Evolutionary conservation across 2,113 vertebrate genomes (phyloP), one percentile per base, ranked within the genome.

Genomic region (Anser brachyrhynchus): DNA sequence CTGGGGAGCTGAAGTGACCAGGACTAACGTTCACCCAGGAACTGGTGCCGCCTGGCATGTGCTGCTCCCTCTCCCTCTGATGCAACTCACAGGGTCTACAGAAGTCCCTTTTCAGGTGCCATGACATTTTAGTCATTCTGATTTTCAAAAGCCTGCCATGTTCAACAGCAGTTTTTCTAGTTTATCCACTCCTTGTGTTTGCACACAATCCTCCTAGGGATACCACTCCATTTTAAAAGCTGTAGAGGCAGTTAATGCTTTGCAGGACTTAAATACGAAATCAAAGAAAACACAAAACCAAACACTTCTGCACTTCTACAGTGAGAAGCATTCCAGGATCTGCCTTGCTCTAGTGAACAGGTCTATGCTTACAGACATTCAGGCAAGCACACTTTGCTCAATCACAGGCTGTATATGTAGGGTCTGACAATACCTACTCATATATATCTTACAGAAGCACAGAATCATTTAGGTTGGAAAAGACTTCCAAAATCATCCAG

Each of bases 291-390:
- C 35, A 37, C 15, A n/a, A 58, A 33, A 64, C 12, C 16, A 39
- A 41, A 39, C 61, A 83, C 3, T 69, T 66, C 46, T 54, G 16
- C n/a, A 31, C 19, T 79, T 69, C 10, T 41, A 29, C 64, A 80
- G 16, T 0, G 0, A 79, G 21, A 76, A 4, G 16, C 10, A 55
- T 41, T 75, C 73, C 0, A 6, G 69, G 31, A 83, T 54, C 19
- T 20, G 13, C 16, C 11, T 37, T 49, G 65, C 72, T 65, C n/a
- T 23, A 33, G 29, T 41, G 73, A 84, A 61, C 70, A 84, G 35
- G 6, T 77, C 58, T 55, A 31, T 28, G 33, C 31, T 66, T 74
- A 37, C 21, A 43, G 62, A 87, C 43, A 39, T 13, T 13, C 2
- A 13, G 59, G 66, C 8, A 28, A 77, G 44, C n/a, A 61, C 14